Percentiles rank a stretch among this genome's conserved stretches.
Evolutionary conservation across 2,113 vertebrate genomes (phyloP).

Genomic region (Myotis davidii): DNA sequence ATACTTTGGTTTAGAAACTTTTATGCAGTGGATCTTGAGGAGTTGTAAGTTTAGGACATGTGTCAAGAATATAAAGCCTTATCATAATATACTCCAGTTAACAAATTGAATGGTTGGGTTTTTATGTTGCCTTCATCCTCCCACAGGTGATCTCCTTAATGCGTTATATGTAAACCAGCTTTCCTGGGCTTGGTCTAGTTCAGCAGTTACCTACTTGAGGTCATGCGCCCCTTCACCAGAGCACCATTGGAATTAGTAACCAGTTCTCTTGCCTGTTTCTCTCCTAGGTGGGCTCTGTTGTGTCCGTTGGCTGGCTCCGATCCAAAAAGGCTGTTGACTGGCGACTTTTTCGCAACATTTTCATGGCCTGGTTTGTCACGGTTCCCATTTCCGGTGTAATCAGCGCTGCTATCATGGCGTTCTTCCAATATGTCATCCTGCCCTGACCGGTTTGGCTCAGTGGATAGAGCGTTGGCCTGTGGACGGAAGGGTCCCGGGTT

Average conservation of each 20-base stretch:
- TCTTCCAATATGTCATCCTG: slow-evolving; percentile 88
- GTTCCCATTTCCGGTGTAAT: slow-evolving; percentile 96
- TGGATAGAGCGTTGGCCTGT: too few species aligned
- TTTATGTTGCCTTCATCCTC: background rate
- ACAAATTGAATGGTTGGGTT: background rate
- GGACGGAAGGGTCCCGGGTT: too few species aligned
- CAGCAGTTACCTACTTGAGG: too few species aligned
- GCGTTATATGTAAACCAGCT: background rate
- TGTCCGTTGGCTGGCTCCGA: slow-evolving; percentile 96
- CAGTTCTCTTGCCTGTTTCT: background rate
- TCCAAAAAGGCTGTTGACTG: slow-evolving; percentile 97
- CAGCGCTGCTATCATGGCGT: slow-evolving; percentile 95
- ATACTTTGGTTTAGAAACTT: slow-evolving; percentile 4
- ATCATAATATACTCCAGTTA: background rate
- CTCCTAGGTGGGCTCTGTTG: slow-evolving; percentile 94
- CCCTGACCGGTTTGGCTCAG: too few species aligned
- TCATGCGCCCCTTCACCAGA: background rate
- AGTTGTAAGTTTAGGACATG: background rate
- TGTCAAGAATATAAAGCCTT: background rate
- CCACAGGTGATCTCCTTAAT: background rate
- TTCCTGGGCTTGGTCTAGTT: background rate
- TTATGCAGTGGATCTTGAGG: background rate
- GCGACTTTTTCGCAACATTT: slow-evolving; percentile 97
- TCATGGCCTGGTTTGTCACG: slow-evolving; percentile 98
- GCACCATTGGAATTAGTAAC: background rate